Conservation (phyloP, 2,113 vertebrate species). For the Grantiella picta region DNA sequence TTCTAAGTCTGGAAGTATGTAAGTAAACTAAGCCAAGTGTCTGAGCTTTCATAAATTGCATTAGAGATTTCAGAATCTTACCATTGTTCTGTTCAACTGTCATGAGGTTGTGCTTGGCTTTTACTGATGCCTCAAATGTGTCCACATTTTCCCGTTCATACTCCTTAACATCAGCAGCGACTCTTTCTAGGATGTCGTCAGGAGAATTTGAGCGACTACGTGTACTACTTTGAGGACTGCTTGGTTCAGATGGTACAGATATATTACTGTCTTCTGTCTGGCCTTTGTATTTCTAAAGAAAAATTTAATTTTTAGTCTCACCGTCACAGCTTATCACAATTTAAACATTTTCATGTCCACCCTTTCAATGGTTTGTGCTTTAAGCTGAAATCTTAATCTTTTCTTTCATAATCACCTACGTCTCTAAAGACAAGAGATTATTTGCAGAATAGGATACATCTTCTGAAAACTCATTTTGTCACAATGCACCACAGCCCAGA, state of each 20-base stretch:
- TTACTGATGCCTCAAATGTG: slow-evolving; percentile 93
- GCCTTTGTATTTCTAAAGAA: slow-evolving; percentile 88
- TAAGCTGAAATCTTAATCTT: neutral
- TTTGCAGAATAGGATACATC: neutral
- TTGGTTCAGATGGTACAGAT: slow-evolving; percentile 88
- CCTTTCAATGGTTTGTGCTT: neutral
- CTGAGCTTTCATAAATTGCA: neutral
- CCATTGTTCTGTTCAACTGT: slow-evolving; percentile 93
- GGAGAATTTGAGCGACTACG: slow-evolving; percentile 94
- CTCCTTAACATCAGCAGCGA: slow-evolving; percentile 95
- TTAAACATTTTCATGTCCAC: neutral
- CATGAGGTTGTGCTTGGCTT: slow-evolving; percentile 97
- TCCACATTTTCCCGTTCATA: slow-evolving; percentile 95
- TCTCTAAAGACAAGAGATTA: neutral
- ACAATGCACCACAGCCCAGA: neutral
- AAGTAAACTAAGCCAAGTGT: neutral
- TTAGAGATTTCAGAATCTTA: slow-evolving; percentile 55
- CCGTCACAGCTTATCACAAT: neutral
- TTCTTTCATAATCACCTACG: neutral
- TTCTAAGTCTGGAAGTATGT: neutral
- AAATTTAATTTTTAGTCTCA: neutral
- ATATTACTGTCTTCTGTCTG: slow-evolving; percentile 91
- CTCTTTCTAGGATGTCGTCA: slow-evolving; percentile 92
- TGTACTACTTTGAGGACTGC: slow-evolving; percentile 93
- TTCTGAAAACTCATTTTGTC: neutral